Evolutionary conservation across 2,797 vertebrate species (phyloP).

Genomic region (Paedocypris micromegethes): DNA sequence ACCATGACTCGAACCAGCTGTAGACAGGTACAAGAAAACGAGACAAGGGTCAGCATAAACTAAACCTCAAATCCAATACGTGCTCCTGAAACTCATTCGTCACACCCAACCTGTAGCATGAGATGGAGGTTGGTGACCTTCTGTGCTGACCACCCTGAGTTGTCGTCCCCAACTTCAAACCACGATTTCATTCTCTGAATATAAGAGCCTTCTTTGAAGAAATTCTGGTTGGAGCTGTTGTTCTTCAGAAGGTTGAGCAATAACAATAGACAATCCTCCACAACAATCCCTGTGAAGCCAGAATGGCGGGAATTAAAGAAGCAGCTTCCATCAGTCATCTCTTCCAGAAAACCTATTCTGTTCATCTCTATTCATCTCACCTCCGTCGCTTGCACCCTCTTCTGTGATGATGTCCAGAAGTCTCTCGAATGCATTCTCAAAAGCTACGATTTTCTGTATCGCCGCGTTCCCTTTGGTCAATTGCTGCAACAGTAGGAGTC

Average conservation of each 20-base stretch:
- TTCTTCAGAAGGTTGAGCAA: slow-evolving; percentile 92
- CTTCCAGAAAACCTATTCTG: neutral
- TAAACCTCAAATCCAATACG: neutral
- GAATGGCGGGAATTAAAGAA: neutral
- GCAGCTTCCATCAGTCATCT: neutral
- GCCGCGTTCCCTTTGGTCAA: slow-evolving; percentile 94
- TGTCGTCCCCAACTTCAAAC: slow-evolving; percentile 97
- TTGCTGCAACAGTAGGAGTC: slow-evolving; percentile 89
- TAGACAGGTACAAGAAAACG: neutral
- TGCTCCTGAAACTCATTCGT: neutral
- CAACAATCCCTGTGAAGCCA: slow-evolving; percentile 83
- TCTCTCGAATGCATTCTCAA: slow-evolving; percentile 96
- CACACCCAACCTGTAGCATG: slow-evolving; percentile 86
- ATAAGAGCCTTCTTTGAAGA: slow-evolving; percentile 98
- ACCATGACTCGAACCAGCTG: slow-evolving; percentile 93
- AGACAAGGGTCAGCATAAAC: neutral
- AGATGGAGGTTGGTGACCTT: slow-evolving; percentile 97
- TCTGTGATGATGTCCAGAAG: slow-evolving; percentile 94
- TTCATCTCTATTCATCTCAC: slow-evolving; percentile 56
- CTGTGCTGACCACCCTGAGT: slow-evolving; percentile 96
- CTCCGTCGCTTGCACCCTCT: slow-evolving; percentile 95
- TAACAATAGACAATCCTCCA: slow-evolving; percentile 94
- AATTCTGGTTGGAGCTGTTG: slow-evolving; percentile 99
- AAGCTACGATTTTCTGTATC: slow-evolving; percentile 99
- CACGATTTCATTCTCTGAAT: slow-evolving; percentile 98